Base-by-base conservation (phyloP, 2,797 vertebrate species). In the Megalops cyprinoides region DNA sequence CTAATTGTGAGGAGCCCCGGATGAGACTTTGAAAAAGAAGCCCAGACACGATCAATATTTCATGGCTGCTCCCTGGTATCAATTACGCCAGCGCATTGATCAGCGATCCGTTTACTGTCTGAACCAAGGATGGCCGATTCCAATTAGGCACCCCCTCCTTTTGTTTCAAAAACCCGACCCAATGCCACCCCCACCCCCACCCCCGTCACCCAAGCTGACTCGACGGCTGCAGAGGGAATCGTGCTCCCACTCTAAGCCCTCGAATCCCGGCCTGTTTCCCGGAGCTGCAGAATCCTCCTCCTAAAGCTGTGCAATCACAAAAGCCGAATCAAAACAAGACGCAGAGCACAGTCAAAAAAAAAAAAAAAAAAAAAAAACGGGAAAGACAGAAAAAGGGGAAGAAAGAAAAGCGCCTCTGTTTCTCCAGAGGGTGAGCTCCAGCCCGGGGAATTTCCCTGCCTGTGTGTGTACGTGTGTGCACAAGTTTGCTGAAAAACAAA, bases 21-120 rank as follows among this genome's bases (percentile, higher is more conserved):
- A 23, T 73, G 37, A 75, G 49, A 80, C 55, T 37, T n/a, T 55
- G 23, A 42, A 31, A 80, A 76, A 83, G 46, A 28, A 79, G 44
- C 76, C 25, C 48, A 67, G 25, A 34, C 55, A 74, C 82, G 49
- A 91, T 93, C 87, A 88, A 91, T 90, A 90, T 87, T 90, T 91
- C 76, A 90, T 88, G 65, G 73, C 74, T 44, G 53, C 74, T 85
- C 81, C 80, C 85, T 82, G 71, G 80, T 87, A 90, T 92, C 90
- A 92, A 91, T 92, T 91, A 92, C 85, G 85, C 73, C 67, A 67
- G 78, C 78, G 85, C 85, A 90, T 88, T 88, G 88, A 92, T 91
- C 87, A 91, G 84, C 84, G 84, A 86, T 78, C 83, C 86, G 88
- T 90, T 87, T 88, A 85, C 75, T 73, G 80, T 83, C 82, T 78